Evolutionary conservation across 1,140 invertebrate species (phyloP).

Genomic region (Thaumatotibia leucotreta): DNA sequence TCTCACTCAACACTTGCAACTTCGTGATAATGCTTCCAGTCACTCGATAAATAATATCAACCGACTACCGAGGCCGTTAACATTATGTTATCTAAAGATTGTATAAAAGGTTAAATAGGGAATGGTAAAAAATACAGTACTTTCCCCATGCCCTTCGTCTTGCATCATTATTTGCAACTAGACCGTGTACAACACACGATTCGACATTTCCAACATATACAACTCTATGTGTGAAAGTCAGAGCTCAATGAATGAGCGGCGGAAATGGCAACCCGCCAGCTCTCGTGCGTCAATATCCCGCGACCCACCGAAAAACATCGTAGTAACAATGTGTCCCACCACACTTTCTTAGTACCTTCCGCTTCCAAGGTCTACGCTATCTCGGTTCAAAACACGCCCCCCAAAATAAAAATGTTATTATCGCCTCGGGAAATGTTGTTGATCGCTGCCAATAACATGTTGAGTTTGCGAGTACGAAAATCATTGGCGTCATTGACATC

Average conservation of each 20-base stretch:
- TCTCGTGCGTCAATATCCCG: constrained; percentile 46
- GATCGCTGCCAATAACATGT: background rate
- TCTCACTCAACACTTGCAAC: no score
- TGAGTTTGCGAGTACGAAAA: background rate
- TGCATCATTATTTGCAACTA: background rate
- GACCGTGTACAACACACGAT: background rate
- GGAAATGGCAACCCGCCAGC: constrained; percentile 54
- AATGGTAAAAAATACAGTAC: background rate
- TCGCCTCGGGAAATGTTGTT: background rate
- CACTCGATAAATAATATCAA: no score
- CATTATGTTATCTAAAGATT: no score
- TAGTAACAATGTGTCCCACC: background rate
- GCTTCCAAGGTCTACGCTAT: constrained; percentile 29
- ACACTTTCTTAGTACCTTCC: constrained; percentile 23
- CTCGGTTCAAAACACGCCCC: constrained; percentile 28
- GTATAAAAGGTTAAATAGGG: no score
- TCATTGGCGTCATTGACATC: background rate
- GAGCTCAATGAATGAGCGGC: constrained; percentile 68
- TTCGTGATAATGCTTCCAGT: no score
- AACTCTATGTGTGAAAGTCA: constrained; percentile 25
- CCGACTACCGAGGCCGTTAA: no score
- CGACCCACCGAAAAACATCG: background rate
- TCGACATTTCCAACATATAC: background rate
- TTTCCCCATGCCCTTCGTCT: background rate
- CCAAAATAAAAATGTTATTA: constrained; percentile 4